Evolutionary conservation across 37 sponge, comb jelly and placozoan genomes (phyloP), one percentile per base, ranked within the genome.

Genomic region (Tethya wilhelma): DNA sequence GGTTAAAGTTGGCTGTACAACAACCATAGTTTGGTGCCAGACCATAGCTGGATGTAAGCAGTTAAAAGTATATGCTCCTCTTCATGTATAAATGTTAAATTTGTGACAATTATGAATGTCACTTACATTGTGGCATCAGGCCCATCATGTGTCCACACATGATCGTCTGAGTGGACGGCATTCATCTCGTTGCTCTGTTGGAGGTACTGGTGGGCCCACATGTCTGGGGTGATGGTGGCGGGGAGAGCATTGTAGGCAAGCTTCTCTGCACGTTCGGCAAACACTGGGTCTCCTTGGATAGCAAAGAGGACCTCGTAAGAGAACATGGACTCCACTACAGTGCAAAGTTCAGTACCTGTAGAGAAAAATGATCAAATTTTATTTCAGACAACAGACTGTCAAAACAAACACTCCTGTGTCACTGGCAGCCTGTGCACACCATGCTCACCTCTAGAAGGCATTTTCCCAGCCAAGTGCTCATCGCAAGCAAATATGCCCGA

Each of bases 171-270:
- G 31, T 70, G 79, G 0, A 82, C 72, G 20, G 87, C 87, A 74
- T 86, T 91, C 74, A 84, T 84, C 58, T 86, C 84, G 45, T 91
- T 91, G 58, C 26, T 45, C 81, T 91, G 87, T 49, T 91, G 92
- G 3, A 91, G 79, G 44, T 91, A 91, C 77, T 91, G 92, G 79
- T 91, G 92, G 23, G 92, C 92, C 92, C 92, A 91, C 92, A 91
- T 91, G 83, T 91, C 87, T 4, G 87, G 42, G 2, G 92, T 91
- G 67, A 91, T 44, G 59, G 92, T 91, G 43, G 92, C 92, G 1
- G 92, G 92, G 2, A 91, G 79, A 23, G 92, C 87, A 73, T 91
- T 91, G 75, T 86, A 91, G 43, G 74, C 76, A 19, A 91, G 36
- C 84, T 77, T 74, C 69, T 91, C 92, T 28, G 87, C 92, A 23